These are phyloP conservation scores for Scartelaos histophorus DNA, from an alignment of 2,113 vertebrate species.

Conservation along the genomic window DNA sequence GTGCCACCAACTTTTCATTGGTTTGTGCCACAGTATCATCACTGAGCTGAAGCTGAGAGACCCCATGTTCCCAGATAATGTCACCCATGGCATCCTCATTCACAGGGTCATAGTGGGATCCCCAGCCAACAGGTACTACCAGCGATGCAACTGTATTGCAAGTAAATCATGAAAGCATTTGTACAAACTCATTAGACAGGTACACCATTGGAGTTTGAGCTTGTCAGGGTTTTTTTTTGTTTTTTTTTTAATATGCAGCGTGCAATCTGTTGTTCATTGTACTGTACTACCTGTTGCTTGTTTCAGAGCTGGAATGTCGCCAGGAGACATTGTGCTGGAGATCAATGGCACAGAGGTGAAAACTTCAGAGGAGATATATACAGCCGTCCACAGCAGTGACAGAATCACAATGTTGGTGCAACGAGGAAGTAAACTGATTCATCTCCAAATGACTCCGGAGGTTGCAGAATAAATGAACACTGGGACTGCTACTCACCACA, in stretches of 20 bases:
- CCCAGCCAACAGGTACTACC: conserved; percentile 83
- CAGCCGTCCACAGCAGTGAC: conserved; percentile 81
- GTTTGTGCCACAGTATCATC: conserved; percentile 81
- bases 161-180: too few relatives aligned
- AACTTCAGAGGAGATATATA: conserved; percentile 87
- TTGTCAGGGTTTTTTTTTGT: too few relatives aligned
- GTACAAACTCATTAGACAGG: neutral
- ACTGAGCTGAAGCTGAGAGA: conserved; percentile 88
- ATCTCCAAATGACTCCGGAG: conserved; percentile 86
- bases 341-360: conserved; percentile 68
- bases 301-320: conserved; percentile 70
- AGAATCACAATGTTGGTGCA: conserved; percentile 83
- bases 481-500: neutral
- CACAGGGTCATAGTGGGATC: conserved; percentile 90
- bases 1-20: neutral
- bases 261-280: neutral
- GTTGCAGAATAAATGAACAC: conserved; percentile 77
- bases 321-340: conserved; percentile 70
- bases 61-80: conserved; percentile 85
- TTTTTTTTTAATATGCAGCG: neutral
- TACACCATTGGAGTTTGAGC: too few relatives aligned
- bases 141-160: neutral
- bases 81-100: conserved; percentile 89
- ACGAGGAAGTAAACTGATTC: conserved; percentile 75
- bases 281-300: conserved; percentile 13